phyloP scores from a whole-genome alignment of 2,888 invertebrate species.

The Antheraea yamamai region DNA sequence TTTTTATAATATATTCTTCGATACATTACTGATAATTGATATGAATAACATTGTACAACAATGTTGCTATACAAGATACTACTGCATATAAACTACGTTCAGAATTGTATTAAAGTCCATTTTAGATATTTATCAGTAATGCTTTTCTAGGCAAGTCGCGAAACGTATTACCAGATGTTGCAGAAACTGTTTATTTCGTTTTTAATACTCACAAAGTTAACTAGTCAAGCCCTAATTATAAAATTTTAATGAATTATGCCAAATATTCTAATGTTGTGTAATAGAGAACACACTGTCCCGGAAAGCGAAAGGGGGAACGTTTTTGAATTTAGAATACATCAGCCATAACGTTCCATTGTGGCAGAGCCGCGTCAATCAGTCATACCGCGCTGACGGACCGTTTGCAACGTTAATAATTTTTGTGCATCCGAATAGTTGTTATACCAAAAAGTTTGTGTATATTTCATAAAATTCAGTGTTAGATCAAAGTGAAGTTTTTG shows the following conservation, averaged over 20 bases:
- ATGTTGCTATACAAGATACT: neutral
- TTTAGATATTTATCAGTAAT: neutral
- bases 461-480: constrained; percentile 11
- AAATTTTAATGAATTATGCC: neutral
- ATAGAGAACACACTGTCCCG: neutral
- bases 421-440: constrained; percentile 3
- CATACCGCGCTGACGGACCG: constrained; percentile 14
- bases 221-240: neutral
- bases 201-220: neutral
- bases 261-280: neutral
- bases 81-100: neutral
- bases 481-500: neutral
- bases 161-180: neutral
- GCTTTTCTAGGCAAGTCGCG: neutral
- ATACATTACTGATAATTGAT: too few species aligned
- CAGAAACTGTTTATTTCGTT: neutral
- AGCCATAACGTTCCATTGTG: constrained; percentile 11
- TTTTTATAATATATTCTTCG: too few species aligned
- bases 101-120: neutral
- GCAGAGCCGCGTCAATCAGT: constrained; percentile 16
- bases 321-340: constrained; percentile 6
- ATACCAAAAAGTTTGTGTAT: neutral
- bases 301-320: constrained; percentile 7
- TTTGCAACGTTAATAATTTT: constrained; percentile 13
- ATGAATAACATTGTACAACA: too few species aligned